Evolutionary conservation across 1,140 invertebrate genomes (phyloP).

Genomic region (Orchestia grillus): DNA sequence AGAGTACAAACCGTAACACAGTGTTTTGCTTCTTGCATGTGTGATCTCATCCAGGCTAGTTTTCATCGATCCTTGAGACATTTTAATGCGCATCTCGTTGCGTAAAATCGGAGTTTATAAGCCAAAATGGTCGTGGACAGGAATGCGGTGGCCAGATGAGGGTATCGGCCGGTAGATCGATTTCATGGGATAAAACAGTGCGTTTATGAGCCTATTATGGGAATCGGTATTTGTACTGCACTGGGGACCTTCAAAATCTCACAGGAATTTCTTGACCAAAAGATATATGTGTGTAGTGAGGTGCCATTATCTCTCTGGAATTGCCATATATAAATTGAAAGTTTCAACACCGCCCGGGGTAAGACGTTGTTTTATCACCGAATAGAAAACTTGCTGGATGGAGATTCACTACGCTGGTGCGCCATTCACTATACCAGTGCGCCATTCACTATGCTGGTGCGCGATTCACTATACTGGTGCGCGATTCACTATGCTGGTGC

Average conservation of each 20-base stretch:
- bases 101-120: not conserved
- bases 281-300: not conserved
- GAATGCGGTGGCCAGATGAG: not conserved
- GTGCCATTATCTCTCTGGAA: not conserved
- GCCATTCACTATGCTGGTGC: no score
- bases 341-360: not conserved
- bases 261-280: not conserved
- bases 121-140: not conserved
- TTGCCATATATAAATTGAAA: not conserved
- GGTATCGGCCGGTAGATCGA: constrained; percentile 18
- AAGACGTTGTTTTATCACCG: not conserved
- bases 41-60: constrained; percentile 16
- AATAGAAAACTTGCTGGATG: no score
- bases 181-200: constrained; percentile 1
- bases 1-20: not conserved
- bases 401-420: no score
- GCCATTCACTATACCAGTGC: no score
- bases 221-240: not conserved
- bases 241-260: not conserved
- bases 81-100: not conserved
- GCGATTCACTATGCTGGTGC: no score
- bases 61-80: not conserved
- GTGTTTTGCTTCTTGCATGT: constrained; percentile 32
- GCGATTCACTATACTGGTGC: no score
- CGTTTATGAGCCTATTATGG: constrained; percentile 3